phyloP scores from a whole-genome alignment of 1,140 invertebrate species.

The Bombus confusus region DNA sequence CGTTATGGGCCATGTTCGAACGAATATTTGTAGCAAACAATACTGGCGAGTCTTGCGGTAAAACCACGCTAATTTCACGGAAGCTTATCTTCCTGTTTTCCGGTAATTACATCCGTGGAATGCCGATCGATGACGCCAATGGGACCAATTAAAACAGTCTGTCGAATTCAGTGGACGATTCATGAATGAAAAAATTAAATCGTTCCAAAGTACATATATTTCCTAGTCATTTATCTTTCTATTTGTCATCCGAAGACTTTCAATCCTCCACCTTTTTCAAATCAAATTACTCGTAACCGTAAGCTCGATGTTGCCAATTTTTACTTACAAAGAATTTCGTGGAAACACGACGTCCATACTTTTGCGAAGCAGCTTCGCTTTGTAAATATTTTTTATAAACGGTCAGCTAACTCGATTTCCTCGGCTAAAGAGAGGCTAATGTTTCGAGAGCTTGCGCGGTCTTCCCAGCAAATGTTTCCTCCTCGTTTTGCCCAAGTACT shows the following conservation, averaged over 20 bases:
- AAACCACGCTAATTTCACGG: conserved; percentile 14
- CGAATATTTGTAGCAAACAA: not conserved
- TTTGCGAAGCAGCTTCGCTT: not conserved
- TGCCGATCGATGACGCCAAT: not conserved
- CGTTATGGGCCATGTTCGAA: not conserved
- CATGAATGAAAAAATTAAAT: not conserved
- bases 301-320: not conserved
- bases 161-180: not conserved
- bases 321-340: not conserved
- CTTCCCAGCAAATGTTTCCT: not conserved
- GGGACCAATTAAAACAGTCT: conserved; percentile 12
- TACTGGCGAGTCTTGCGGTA: not conserved
- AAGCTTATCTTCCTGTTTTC: not conserved
- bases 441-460: not conserved
- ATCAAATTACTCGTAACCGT: not conserved
- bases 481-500: too few species aligned
- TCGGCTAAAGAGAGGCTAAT: not conserved
- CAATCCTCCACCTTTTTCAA: not conserved
- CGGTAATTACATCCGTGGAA: conserved; percentile 8
- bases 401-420: conserved; percentile 7
- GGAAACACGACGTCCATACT: not conserved
- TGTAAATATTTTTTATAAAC: conserved; percentile 11
- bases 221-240: not conserved
- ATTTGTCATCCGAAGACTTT: not conserved
- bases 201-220: not conserved